Base-by-base conservation (phyloP, 1,140 invertebrate species). In the Drosophila trapezifrons region DNA sequence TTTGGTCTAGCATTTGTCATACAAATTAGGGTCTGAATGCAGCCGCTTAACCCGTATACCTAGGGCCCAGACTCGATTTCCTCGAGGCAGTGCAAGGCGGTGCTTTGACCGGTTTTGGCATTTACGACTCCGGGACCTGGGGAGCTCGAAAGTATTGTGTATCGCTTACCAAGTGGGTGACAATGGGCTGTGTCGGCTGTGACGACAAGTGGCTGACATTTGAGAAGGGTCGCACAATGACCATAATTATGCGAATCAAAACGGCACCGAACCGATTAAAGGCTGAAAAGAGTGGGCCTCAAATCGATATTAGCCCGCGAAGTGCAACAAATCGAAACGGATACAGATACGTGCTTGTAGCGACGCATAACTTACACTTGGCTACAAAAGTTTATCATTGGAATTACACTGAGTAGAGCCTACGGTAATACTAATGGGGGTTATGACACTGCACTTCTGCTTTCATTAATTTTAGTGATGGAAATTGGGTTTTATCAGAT, bases 181-280 rank as follows among this genome's bases (percentile, higher is more conserved):
- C 46, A 45, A 43, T 56, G 67, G 54, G 17, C 27, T 35, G 49
- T 51, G 32, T 35, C 49, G 45, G 25, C n/a, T 43, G 37, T 69
- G 66, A 69, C 64, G 64, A 69, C 46, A 70, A 70, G 64, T 69
- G 63, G 60, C 22, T 69, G 65, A 52, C 60, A 69, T 66, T 47
- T 70, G 35, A 70, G 20, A 22, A 18, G 29, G 35, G 49, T 52
- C 13, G 17, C 3, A 18, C 47, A 43, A 58, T 59, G 43, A 7
- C 63, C 38, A 46, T 70, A 71, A 71, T 57, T 70, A 66, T 37
- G 27, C 65, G 51, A 32, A 65, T 67, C 35, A 49, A 40, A 70
- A 32, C 65, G 40, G 2, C 46, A 42, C n/a, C n/a, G 12, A 49
- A 18, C n/a, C 64, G 6, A 18, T 57, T 43, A 56, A 35, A n/a